A percentile compares a stretch with the other conserved stretches of the same genome.
These are phyloP conservation scores for Galleria mellonella DNA, from an alignment of 1,140 invertebrate species.

Conservation along the genomic window DNA sequence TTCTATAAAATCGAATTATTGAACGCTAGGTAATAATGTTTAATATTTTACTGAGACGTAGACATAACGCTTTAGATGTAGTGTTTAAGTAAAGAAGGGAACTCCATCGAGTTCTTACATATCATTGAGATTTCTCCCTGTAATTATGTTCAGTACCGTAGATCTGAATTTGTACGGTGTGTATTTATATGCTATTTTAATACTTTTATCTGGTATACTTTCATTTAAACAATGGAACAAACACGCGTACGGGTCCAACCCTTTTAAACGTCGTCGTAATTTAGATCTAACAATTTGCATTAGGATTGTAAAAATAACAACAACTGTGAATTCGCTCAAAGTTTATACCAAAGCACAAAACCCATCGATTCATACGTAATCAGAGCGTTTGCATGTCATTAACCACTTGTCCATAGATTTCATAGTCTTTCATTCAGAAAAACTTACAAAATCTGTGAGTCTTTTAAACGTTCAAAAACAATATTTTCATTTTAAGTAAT, in stretches of 20 bases:
- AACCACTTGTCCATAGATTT: conserved; percentile 59
- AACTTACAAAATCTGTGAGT: conserved; percentile 63
- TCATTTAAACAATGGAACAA: conserved; percentile 56
- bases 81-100: conserved; percentile 53
- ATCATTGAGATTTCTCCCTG: conserved; percentile 72
- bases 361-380: conserved; percentile 68
- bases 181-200: conserved; percentile 35
- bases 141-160: conserved; percentile 47
- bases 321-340: conserved; percentile 63
- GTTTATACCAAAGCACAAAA: conserved; percentile 74
- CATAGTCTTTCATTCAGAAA: conserved; percentile 68
- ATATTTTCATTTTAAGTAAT: conserved; percentile 19
- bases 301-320: conserved; percentile 65
- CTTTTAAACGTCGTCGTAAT: conserved; percentile 62
- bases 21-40: conserved; percentile 48
- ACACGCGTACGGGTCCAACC: conserved; percentile 71
- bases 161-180: conserved; percentile 27
- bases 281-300: conserved; percentile 64
- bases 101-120: conserved; percentile 70
- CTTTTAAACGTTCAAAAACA: conserved; percentile 25
- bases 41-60: conserved; percentile 56
- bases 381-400: conserved; percentile 54
- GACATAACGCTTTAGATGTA: conserved; percentile 66
- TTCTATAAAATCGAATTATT: conserved; percentile 33
- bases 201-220: conserved; percentile 31